These are phyloP conservation scores for Oryzias celebensis DNA, from an alignment of 2,113 vertebrate species.

Conservation along the genomic window DNA sequence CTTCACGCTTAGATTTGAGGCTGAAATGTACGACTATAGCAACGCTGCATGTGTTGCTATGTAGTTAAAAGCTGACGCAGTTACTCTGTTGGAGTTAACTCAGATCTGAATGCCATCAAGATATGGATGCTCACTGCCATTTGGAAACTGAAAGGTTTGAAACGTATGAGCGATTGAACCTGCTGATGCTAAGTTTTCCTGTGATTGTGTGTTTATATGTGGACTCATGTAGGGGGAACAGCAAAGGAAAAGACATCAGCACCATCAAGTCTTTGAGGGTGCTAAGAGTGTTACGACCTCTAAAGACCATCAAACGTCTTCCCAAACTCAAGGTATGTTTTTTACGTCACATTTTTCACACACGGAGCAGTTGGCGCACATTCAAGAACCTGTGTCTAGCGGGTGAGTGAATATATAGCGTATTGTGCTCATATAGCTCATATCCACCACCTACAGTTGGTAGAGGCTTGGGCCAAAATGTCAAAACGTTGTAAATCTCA, in stretches of 20 bases:
- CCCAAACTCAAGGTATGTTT: slow-evolving; percentile 90
- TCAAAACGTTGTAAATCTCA: no score
- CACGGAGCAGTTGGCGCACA: not conserved
- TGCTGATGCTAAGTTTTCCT: slow-evolving; percentile 38
- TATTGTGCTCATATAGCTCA: no score
- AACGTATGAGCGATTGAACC: slow-evolving; percentile 2
- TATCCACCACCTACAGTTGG: no score
- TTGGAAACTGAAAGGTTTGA: slow-evolving; percentile 46
- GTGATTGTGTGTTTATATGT: slow-evolving; percentile 29
- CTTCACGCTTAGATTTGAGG: slow-evolving; percentile 37
- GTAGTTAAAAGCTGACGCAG: slow-evolving; percentile 60
- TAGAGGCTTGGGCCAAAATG: no score
- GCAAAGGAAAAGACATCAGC: slow-evolving; percentile 94
- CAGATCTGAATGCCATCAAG: slow-evolving; percentile 49
- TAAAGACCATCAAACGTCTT: slow-evolving; percentile 96
- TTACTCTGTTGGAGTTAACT: slow-evolving; percentile 75
- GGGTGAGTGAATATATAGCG: no score
- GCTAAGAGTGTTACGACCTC: slow-evolving; percentile 89
- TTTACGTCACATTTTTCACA: not conserved
- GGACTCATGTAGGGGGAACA: slow-evolving; percentile 80
- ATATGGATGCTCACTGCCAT: slow-evolving; percentile 62
- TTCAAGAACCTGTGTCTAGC: not conserved
- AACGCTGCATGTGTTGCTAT: slow-evolving; percentile 72
- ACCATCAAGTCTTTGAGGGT: slow-evolving; percentile 97
- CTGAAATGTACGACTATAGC: slow-evolving; percentile 49